These are phyloP conservation scores for Stenopsyche tienmushanensis DNA, from an alignment of 1,140 invertebrate species.

Conservation along the genomic window DNA sequence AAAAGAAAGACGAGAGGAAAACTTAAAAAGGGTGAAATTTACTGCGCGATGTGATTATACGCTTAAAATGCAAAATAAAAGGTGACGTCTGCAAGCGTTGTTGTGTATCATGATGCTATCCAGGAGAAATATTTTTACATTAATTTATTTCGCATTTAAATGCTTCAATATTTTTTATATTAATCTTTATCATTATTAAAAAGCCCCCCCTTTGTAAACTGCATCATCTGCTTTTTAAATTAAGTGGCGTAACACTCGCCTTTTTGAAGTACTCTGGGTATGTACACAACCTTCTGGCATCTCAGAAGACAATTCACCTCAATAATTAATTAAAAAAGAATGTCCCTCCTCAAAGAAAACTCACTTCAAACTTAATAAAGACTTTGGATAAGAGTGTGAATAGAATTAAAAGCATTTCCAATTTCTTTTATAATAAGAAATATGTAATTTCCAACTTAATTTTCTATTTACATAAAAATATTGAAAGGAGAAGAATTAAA, in stretches of 20 bases:
- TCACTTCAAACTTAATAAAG: constrained; percentile 33
- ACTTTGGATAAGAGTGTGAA: no score
- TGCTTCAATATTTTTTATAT: no score
- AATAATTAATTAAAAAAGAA: constrained; percentile 41
- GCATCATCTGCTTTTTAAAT: constrained; percentile 12
- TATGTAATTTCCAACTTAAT: neutral
- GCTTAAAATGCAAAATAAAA: neutral
- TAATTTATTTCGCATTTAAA: no score
- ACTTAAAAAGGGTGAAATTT: neutral
- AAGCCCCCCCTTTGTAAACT: neutral
- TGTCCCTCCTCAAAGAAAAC: constrained; percentile 8
- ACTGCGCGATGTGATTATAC: neutral
- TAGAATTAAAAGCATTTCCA: neutral
- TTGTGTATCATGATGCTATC: no score
- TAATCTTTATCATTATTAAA: no score
- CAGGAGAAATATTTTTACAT: neutral
- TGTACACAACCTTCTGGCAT: constrained; percentile 17
- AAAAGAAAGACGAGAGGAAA: constrained; percentile 8
- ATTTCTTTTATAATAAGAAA: neutral
- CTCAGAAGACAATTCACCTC: constrained; percentile 35
- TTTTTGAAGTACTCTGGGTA: constrained; percentile 13
- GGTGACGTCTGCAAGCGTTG: neutral
- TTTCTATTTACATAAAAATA: neutral
- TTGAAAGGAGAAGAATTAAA: no score
- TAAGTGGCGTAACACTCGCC: constrained; percentile 21